Base-by-base conservation (phyloP, 2,888 invertebrate species). In the Lepidochrysops patricia region DNA sequence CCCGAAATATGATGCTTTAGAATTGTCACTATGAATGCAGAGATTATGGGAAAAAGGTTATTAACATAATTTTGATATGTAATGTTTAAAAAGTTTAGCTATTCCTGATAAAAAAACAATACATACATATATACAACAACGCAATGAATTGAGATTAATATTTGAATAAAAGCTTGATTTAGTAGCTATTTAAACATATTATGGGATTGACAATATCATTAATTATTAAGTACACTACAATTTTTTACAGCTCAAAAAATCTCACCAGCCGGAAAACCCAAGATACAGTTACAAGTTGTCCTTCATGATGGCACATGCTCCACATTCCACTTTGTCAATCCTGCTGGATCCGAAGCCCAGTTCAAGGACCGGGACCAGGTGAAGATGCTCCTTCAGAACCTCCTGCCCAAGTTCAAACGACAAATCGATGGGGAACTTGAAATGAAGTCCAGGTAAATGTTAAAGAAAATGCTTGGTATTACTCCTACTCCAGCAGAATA, bases 201-300 rank as follows among this genome's bases (percentile, higher is more conserved):
- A n/a, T n/a, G n/a, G n/a, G n/a, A n/a, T n/a, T n/a, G n/a, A n/a
- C n/a, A n/a, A n/a, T n/a, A n/a, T n/a, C n/a, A n/a, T n/a, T n/a
- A n/a, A n/a, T n/a, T n/a, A n/a, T n/a, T n/a, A n/a, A n/a, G n/a
- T n/a, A n/a, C n/a, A n/a, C n/a, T n/a, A n/a, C 4, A 23, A 13
- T 37, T 54, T 37, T 29, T 69, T 64, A 35, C 80, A 97, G 97
- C 95, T 67, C 99, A 99, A 91, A 98, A 98, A 89, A 98, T 99
- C 70, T 96, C 96, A 26, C 98, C 99, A 0, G 98, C 95, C 71
- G 98, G 97, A 26, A 99, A 99, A 84, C 94, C 97, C 26, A 99
- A 99, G 89, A 97, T 99, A 60, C 99, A 99, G 80, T 90, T 99
- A 13, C 99, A 99, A 91, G 94, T 99, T 19, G 97, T 98, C 19